Evolutionary conservation across 2,113 vertebrate species (phyloP).

Genomic region (Proterorhinus semilunaris): DNA sequence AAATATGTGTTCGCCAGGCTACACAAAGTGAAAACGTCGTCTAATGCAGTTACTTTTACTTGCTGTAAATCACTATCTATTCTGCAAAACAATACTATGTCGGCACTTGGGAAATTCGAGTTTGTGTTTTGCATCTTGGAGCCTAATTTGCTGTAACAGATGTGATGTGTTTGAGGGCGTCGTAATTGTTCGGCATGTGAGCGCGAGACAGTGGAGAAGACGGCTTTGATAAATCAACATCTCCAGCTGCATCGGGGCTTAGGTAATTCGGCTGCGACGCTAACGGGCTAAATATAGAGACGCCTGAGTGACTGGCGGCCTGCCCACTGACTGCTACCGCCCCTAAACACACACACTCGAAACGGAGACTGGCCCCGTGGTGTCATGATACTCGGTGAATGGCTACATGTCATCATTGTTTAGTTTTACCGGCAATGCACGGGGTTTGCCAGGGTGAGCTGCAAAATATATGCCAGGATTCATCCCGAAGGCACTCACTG

Average conservation of each 20-base stretch:
- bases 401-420: neutral
- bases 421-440: neutral
- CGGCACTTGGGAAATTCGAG: conserved; percentile 2
- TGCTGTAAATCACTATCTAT: too few species aligned
- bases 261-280: conserved; percentile 65
- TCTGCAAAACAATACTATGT: too few species aligned
- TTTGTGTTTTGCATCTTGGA: conserved; percentile 30
- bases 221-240: conserved; percentile 69
- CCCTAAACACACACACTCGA: conserved; percentile 14
- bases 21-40: too few species aligned
- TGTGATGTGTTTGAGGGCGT: conserved; percentile 44
- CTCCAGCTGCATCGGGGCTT: conserved; percentile 69
- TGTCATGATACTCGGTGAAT: neutral
- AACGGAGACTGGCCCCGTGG: conserved; percentile 5
- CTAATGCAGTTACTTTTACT: too few species aligned
- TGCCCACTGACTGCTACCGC: conserved; percentile 59
- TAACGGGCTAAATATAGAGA: conserved; percentile 71
- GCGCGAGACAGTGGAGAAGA: conserved; percentile 48
- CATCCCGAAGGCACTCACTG: too few species aligned
- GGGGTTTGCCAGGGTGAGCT: neutral
- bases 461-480: neutral
- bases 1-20: too few species aligned
- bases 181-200: conserved; percentile 48
- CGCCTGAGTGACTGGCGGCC: conserved; percentile 54
- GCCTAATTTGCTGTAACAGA: conserved; percentile 42